Conservation (phyloP, 2,113 vertebrate species). For the Bambusicola thoracicus region DNA sequence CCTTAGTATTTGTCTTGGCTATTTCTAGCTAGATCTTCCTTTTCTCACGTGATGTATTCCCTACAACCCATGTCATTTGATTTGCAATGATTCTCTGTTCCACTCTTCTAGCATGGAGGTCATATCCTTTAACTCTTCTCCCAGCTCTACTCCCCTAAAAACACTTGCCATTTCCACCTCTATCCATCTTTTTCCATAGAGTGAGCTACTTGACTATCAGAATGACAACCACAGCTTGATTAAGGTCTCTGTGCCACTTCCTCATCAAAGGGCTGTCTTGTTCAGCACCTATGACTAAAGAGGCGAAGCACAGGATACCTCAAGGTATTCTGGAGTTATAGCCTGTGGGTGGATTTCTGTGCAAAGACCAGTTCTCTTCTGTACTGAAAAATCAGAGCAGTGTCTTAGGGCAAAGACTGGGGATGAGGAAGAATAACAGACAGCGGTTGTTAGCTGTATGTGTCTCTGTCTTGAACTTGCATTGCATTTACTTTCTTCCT, state of each 20-base stretch:
- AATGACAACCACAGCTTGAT: neutral
- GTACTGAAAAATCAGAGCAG: constrained; percentile 25
- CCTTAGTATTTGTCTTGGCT: neutral
- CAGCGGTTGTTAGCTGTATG: constrained; percentile 23
- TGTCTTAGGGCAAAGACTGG: constrained; percentile 28
- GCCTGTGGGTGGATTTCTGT: neutral
- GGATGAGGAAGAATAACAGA: constrained; percentile 25
- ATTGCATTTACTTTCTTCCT: constrained; percentile 56
- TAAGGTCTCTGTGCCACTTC: neutral
- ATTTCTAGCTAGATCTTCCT: neutral
- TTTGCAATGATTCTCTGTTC: neutral
- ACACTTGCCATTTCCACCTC: neutral
- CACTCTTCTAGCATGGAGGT: neutral
- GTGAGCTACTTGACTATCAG: neutral
- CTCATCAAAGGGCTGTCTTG: neutral
- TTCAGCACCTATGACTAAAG: neutral
- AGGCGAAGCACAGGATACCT: neutral
- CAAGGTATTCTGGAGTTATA: neutral
- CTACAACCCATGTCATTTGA: neutral
- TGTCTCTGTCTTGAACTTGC: constrained; percentile 52
- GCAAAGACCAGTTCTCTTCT: neutral
- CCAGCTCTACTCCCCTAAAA: neutral
- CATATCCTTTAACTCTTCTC: neutral
- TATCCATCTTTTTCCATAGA: neutral
- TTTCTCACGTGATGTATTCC: neutral